Percentiles rank a stretch among this genome's conserved stretches.
Evolutionary conservation across 2,113 vertebrate genomes (phyloP).

Genomic region (Perognathus longimembris): DNA sequence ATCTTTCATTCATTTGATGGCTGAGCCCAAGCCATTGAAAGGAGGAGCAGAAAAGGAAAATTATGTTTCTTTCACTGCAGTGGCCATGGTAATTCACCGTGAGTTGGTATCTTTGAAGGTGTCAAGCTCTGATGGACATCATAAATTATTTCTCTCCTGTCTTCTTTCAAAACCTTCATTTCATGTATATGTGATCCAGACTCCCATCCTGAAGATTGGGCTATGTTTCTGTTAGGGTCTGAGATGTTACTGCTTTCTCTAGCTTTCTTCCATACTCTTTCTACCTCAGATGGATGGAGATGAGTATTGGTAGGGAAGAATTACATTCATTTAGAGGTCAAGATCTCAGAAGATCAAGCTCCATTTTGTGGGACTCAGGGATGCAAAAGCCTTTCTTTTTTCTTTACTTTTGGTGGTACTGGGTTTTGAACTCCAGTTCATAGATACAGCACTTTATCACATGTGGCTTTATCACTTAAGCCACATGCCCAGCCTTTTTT

Average conservation of each 20-base stretch:
- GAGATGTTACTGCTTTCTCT: not conserved
- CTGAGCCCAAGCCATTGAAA: not conserved
- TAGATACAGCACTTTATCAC: no score
- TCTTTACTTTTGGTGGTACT: no score
- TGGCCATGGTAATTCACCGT: not conserved
- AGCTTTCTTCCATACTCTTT: not conserved
- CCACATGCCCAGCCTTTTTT: no score
- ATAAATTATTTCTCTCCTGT: constrained; percentile 3
- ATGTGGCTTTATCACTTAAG: no score
- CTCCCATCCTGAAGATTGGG: not conserved
- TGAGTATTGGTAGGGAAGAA: no score
- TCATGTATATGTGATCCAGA: not conserved
- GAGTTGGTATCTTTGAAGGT: not conserved
- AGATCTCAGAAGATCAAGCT: no score
- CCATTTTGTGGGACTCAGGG: no score
- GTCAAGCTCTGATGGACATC: not conserved
- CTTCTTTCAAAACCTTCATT: not conserved
- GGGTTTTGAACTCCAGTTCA: no score
- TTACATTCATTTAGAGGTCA: no score
- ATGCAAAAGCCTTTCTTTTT: no score
- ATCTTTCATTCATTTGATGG: not conserved
- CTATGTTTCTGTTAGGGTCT: not conserved
- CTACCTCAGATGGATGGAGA: not conserved
- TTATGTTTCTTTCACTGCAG: not conserved
- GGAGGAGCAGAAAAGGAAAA: not conserved